Evolutionary conservation across 2,888 invertebrate species (phyloP).

Genomic region (Poecilobothrus nobilitatus): DNA sequence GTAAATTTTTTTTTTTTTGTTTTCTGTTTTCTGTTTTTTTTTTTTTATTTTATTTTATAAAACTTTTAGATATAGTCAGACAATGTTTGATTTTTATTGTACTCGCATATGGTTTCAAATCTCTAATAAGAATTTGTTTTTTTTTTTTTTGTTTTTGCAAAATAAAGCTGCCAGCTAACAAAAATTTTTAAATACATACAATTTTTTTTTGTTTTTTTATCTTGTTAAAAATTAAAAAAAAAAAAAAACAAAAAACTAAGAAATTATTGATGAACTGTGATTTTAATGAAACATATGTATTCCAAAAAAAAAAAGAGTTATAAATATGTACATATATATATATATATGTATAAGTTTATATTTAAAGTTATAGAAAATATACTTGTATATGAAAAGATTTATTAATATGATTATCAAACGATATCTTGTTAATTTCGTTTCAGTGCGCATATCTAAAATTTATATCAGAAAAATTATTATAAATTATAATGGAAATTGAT

Average conservation of each 20-base stretch:
- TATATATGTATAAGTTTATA: background rate
- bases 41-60: background rate
- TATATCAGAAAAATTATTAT: background rate
- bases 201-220: background rate
- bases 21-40: background rate
- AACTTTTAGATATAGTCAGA: no score
- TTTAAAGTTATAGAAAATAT: background rate
- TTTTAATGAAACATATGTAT: background rate
- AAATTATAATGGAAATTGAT: background rate
- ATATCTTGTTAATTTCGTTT: slow-evolving; percentile 4
- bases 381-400: background rate
- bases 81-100: background rate
- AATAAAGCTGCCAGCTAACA: no score
- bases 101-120: background rate
- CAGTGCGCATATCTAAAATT: background rate
- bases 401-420: slow-evolving; percentile 2
- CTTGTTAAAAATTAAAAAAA: background rate
- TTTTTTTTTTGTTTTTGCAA: no score
- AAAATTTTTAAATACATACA: background rate
- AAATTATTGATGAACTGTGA: background rate
- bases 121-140: no score
- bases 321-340: background rate
- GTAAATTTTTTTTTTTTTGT: background rate
- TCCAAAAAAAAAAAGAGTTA: background rate
- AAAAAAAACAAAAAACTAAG: no score